Evolutionary conservation across 2,888 invertebrate genomes (phyloP), one percentile per base, ranked within the genome.

Genomic region (Drosophila percnosoma): DNA sequence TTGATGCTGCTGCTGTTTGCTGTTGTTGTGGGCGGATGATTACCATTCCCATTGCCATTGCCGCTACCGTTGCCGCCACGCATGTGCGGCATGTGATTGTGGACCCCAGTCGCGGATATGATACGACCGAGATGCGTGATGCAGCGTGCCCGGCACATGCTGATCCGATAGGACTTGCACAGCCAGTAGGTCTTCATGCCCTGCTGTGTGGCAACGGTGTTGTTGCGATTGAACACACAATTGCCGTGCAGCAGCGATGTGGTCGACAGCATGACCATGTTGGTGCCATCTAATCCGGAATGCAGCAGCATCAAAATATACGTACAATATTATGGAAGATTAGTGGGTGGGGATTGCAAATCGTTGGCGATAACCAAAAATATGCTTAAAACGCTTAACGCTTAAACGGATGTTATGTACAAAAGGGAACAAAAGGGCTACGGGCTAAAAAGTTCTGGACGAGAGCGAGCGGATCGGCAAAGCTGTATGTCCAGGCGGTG

Each of bases 101-200:
- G 93, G 10, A 93, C 92, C 6, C 93, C 93, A 1, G 93, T 93
- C 31, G 93, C 93, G 10, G 93, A 93, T 79, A 93, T 93, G 33
- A 93, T 92, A 48, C 93, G 89, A 15, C 93, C 93, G 77, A 93
- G 92, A 76, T 93, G 93, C 33, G 93, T 93, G 67, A 93, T 93
- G 70, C 93, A 93, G 67, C 93, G 90, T 6, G 93, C 93, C 45
- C 93, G 91, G 52, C 93, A 93, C 92, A 93, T 93, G 73, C 93
- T 93, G 70, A 93, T 93, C 34, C 93, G 91, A 82, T 93, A 93
- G 3, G 93, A 93, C 74, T 93, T 93, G 78, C 93, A 93, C 55
- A 93, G 89, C 93, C 93, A 93, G 75, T 93, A 93, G 21, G 93
- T 93, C 89, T 93, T 93, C 93, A 93, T 93, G 73, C 93, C 93